Conservation (phyloP, 2,113 vertebrate species). For the Nycticryphes semicollaris region DNA sequence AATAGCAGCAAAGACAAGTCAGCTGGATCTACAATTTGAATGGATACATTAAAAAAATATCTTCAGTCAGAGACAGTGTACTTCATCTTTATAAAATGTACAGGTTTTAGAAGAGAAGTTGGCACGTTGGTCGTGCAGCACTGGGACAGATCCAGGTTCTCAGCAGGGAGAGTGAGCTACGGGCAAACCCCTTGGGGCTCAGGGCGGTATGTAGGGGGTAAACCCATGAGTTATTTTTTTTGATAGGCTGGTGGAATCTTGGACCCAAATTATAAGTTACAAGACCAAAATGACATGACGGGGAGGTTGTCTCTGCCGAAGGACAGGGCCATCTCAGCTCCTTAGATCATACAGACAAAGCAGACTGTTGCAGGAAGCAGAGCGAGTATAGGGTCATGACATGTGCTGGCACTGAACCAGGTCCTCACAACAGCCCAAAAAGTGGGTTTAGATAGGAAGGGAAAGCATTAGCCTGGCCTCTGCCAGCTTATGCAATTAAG, state of each 20-base stretch:
- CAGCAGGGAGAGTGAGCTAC: neutral
- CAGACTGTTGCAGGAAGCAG: neutral
- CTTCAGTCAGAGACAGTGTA: neutral
- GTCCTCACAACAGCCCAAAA: neutral
- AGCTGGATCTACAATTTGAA: neutral
- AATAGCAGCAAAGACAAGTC: neutral
- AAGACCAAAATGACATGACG: neutral
- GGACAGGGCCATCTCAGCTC: neutral
- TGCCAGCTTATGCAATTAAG: neutral
- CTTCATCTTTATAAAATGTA: neutral
- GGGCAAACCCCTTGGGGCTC: neutral
- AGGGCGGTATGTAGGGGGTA: rapidly evolving
- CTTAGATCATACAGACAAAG: neutral
- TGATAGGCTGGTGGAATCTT: neutral
- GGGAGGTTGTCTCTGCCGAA: neutral
- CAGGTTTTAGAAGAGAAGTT: neutral
- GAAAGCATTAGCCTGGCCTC: neutral
- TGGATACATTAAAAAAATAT: neutral
- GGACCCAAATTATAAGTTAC: neutral
- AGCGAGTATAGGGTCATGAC: neutral
- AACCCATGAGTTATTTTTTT: neutral
- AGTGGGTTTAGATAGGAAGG: neutral
- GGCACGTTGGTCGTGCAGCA: rapidly evolving
- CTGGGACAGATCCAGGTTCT: neutral
- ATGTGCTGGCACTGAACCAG: rapidly evolving